phyloP scores from a whole-genome alignment of 2,888 invertebrate species.

The Merodon equestris region DNA sequence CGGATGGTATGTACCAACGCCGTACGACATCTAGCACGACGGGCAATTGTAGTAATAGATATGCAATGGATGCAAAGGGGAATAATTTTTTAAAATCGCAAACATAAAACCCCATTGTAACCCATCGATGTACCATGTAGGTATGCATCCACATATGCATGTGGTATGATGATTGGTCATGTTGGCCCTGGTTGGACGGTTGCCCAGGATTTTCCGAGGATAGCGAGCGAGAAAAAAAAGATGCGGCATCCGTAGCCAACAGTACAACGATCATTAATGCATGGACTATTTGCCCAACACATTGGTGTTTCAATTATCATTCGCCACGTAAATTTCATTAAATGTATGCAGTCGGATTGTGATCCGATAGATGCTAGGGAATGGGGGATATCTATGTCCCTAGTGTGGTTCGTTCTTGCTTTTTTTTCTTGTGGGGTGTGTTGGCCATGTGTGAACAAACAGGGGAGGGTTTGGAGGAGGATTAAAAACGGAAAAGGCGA shows the following conservation, averaged over 20 bases:
- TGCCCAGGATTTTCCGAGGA: slow-evolving; percentile 30
- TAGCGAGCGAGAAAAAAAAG: slow-evolving; percentile 13
- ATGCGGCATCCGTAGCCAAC: neutral
- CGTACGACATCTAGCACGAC: no score
- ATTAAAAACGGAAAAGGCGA: no score
- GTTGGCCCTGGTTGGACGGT: slow-evolving; percentile 32
- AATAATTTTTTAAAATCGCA: slow-evolving; percentile 43
- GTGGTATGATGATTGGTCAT: no score
- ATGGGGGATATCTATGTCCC: slow-evolving; percentile 3
- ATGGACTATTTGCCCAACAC: slow-evolving; percentile 56
- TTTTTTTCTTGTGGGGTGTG: neutral
- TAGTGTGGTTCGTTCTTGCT: no score
- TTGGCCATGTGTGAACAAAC: neutral
- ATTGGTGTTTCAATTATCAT: slow-evolving; percentile 64
- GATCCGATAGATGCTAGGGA: neutral
- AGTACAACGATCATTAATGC: slow-evolving; percentile 45
- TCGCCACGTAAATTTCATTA: slow-evolving; percentile 49
- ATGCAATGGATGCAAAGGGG: neutral
- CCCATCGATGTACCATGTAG: no score
- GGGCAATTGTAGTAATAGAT: slow-evolving; percentile 3
- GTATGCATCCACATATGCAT: no score
- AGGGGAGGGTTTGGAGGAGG: no score
- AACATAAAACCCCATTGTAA: slow-evolving; percentile 47
- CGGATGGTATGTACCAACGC: no score
- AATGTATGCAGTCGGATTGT: slow-evolving; percentile 38